These are phyloP conservation scores for Cephus pygmeus DNA, from an alignment of 2,888 invertebrate species.

Conservation along the genomic window DNA sequence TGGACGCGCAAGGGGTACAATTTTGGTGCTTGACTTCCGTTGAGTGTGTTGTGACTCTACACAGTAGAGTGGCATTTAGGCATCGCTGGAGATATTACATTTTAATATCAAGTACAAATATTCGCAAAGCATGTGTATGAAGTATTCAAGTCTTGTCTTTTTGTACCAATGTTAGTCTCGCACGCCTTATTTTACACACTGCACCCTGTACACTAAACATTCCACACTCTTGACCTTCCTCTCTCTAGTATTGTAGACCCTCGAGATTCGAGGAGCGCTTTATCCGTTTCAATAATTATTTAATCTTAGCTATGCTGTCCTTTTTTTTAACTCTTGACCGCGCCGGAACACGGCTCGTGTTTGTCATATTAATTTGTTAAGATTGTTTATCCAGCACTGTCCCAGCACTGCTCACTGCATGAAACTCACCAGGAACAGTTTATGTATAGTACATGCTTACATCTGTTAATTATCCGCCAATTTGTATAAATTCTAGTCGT, in stretches of 20 bases:
- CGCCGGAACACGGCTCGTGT: constrained; percentile 23
- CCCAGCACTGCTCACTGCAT: constrained; percentile 29
- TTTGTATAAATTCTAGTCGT: constrained; percentile 29
- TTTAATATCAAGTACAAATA: constrained; percentile 46
- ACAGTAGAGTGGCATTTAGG: constrained; percentile 53
- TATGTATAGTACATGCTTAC: constrained; percentile 40
- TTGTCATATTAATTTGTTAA: constrained; percentile 51
- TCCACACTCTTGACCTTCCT: constrained; percentile 30
- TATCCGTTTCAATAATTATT: constrained; percentile 22
- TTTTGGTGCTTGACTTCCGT: constrained; percentile 22
- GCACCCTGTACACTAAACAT: constrained; percentile 41
- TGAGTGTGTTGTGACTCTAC: constrained; percentile 45
- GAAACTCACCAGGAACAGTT: constrained; percentile 44
- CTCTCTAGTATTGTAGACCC: constrained; percentile 12
- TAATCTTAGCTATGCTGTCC: constrained; percentile 40
- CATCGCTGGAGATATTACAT: constrained; percentile 50
- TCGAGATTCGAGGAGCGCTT: constrained; percentile 10
- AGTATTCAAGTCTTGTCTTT: constrained; percentile 53
- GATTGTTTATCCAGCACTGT: constrained; percentile 53
- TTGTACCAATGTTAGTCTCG: constrained; percentile 48
- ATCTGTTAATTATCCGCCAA: constrained; percentile 33
- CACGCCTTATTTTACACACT: constrained; percentile 48
- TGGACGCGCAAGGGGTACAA: constrained; percentile 28
- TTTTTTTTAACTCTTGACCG: constrained; percentile 30
- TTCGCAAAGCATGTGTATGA: constrained; percentile 45